A percentile compares a stretch with the other conserved stretches of the same genome.
phyloP scores from a whole-genome alignment of 2,888 invertebrate species.

The Drosophila maculinotata region DNA sequence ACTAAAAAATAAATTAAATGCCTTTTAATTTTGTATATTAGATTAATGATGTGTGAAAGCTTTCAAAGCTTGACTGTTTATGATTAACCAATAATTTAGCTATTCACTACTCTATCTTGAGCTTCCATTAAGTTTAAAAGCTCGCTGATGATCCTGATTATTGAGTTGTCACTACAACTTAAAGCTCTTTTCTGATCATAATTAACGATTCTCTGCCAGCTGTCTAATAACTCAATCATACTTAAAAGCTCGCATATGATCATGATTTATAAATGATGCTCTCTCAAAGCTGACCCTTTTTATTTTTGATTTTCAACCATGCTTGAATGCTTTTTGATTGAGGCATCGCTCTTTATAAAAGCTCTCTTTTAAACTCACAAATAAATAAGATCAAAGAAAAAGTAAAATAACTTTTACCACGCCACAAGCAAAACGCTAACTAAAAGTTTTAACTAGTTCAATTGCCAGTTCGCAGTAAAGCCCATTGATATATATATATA shows the following conservation, averaged over 20 bases:
- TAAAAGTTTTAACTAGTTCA: conserved; percentile 53
- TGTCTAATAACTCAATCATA: too few species aligned
- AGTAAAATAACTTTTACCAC: background rate
- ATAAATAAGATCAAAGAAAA: background rate
- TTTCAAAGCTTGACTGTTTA: too few species aligned
- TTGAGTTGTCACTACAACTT: too few species aligned
- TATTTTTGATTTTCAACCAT: background rate
- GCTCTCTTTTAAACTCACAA: background rate
- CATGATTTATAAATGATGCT: too few species aligned
- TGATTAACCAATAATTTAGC: too few species aligned
- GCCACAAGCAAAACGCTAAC: conserved; percentile 22
- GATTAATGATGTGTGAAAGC: too few species aligned
- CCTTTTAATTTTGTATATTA: background rate
- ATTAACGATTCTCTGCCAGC: too few species aligned
- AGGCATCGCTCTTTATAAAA: background rate
- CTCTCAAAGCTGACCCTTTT: too few species aligned
- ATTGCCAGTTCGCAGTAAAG: conserved; percentile 31
- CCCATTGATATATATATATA: conserved; percentile 22
- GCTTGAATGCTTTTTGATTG: background rate
- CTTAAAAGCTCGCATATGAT: too few species aligned
- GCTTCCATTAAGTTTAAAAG: too few species aligned
- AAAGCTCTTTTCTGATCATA: background rate
- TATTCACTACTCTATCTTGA: too few species aligned
- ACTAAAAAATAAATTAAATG: background rate
- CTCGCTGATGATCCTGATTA: too few species aligned